phyloP scores from a whole-genome alignment of 2,797 vertebrate genomes.

The Paguma larvata region DNA sequence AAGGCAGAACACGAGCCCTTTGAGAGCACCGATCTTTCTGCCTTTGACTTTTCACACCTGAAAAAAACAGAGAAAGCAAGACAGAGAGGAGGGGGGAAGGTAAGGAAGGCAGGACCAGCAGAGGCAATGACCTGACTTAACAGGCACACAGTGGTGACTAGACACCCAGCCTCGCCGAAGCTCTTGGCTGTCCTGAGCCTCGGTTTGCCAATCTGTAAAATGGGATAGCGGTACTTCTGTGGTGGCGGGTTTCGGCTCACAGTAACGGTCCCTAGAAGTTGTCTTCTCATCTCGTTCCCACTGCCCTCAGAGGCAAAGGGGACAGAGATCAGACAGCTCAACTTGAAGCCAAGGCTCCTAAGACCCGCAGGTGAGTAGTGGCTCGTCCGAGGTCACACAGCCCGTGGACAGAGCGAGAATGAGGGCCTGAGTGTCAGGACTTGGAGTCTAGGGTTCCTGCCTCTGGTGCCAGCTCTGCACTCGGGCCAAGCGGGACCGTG shows the following conservation, averaged over 20 bases:
- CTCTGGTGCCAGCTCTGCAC: not conserved
- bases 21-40: fast-evolving
- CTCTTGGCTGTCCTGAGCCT: not conserved
- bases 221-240: not conserved
- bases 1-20: not conserved
- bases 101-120: not conserved
- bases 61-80: not conserved
- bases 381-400: not conserved
- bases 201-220: not conserved
- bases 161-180: fast-evolving
- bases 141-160: fast-evolving
- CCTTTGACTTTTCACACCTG: not conserved
- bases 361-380: not conserved
- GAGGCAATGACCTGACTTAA: not conserved
- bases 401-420: fast-evolving
- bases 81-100: not conserved
- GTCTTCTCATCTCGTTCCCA: not conserved
- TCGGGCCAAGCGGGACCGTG: not conserved
- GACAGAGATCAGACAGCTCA: not conserved
- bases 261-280: not conserved
- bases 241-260: not conserved
- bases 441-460: not conserved
- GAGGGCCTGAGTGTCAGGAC: not conserved
- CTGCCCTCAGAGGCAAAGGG: not conserved
- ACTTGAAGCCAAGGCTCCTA: too few relatives aligned